Evolutionary conservation across 2,888 invertebrate species (phyloP), one percentile per base, ranked within the genome.

Genomic region (Yponomeuta plumbellus): DNA sequence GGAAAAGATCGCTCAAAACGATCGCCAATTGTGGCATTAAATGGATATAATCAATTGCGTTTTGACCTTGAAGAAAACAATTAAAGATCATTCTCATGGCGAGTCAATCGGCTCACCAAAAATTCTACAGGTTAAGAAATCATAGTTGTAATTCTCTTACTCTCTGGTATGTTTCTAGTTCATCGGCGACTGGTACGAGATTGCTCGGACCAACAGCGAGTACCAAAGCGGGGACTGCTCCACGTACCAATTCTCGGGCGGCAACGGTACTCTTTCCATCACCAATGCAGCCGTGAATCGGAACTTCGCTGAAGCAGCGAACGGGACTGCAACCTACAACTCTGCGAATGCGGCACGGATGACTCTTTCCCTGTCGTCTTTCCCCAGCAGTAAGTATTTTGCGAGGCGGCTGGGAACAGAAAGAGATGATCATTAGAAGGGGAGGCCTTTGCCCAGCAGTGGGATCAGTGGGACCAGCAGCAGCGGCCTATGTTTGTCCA

Each of bases 101-200:
- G n/a, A n/a, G n/a, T n/a, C n/a, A n/a, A n/a, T n/a, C n/a, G n/a
- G n/a, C n/a, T n/a, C n/a, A n/a, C n/a, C n/a, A n/a, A n/a, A n/a
- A n/a, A n/a, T n/a, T n/a, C n/a, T n/a, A n/a, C n/a, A n/a, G n/a
- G n/a, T n/a, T n/a, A n/a, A n/a, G n/a, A n/a, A n/a, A n/a, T n/a
- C n/a, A n/a, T n/a, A 39, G 11, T 39, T 39, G 5, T 8, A 39
- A 8, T 39, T 39, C 39, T 58, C 58, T 20, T 58, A 58, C n/a
- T 17, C 58, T 21, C n/a, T 20, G 10, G 10, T 17, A 71, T 70
- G 65, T 67, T 70, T 64, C 61, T 71, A 89, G 89, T 84, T 87
- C 67, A 34, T 73, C 59, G 86, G 85, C 58, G 71, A 65, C 66
- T 90, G 88, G 89, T 75, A 79, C 70, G 87, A 85, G 62, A 68